A percentile compares a stretch with the other conserved stretches of the same genome.
phyloP scores from a whole-genome alignment of 2,113 vertebrate species.

The Amia ocellicauda region DNA sequence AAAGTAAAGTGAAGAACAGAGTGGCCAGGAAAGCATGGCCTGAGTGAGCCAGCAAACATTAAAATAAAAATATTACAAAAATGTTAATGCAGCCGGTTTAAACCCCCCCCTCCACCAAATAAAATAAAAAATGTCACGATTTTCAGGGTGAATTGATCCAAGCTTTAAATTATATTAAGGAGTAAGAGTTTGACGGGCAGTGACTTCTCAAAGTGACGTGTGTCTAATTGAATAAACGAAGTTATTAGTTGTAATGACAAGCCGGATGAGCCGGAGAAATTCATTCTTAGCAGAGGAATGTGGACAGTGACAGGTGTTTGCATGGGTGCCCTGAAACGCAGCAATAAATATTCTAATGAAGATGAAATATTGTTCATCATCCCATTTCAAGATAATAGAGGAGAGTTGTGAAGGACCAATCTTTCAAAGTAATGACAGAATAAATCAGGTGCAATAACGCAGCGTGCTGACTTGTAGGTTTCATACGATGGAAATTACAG shows the following conservation, averaged over 20 bases:
- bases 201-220: constrained; percentile 56
- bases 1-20: no score
- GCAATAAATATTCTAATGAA: constrained; percentile 71
- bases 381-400: constrained; percentile 67
- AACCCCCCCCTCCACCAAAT: background rate
- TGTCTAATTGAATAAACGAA: constrained; percentile 70
- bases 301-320: constrained; percentile 61
- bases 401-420: constrained; percentile 73
- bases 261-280: constrained; percentile 52
- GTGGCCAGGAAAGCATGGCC: background rate
- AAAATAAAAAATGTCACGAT: constrained; percentile 11
- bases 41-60: constrained; percentile 12
- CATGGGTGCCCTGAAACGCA: constrained; percentile 48
- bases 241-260: constrained; percentile 59
- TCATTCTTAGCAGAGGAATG: constrained; percentile 36
- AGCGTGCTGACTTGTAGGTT: constrained; percentile 57
- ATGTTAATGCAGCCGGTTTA: constrained; percentile 9
- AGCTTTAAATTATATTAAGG: constrained; percentile 48
- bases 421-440: constrained; percentile 77
- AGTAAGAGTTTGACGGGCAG: constrained; percentile 54
- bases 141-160: constrained; percentile 38
- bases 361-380: constrained; percentile 67
- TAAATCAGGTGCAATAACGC: constrained; percentile 70
- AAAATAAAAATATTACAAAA: constrained; percentile 8
- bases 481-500: constrained; percentile 65